These are phyloP conservation scores for Eucriotettix oculatus DNA, from an alignment of 2,888 invertebrate genomes.

Conservation along the genomic window DNA sequence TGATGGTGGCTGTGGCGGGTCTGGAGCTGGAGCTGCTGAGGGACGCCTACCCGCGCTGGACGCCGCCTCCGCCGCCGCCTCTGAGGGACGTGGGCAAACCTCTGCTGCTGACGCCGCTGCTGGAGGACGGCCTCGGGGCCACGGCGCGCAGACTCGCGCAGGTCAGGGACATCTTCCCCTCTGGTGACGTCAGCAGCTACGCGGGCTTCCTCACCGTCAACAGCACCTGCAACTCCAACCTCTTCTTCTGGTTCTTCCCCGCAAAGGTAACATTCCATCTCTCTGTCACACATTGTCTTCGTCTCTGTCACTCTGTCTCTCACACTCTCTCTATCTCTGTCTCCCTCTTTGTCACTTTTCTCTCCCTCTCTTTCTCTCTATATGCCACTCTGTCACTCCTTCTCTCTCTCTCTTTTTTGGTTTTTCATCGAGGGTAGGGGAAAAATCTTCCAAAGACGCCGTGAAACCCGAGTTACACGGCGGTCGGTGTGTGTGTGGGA, in stretches of 20 bases:
- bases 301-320: too few relatives aligned
- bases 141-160: background rate
- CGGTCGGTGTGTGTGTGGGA: too few relatives aligned
- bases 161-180: background rate
- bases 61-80: background rate
- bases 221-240: constrained; percentile 34
- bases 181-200: constrained; percentile 33
- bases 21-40: background rate
- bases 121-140: background rate
- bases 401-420: too few relatives aligned
- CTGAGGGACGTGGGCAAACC: background rate
- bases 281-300: too few relatives aligned
- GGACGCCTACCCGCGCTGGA: background rate
- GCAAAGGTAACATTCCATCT: constrained; percentile 18
- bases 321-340: too few relatives aligned
- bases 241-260: constrained; percentile 50
- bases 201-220: constrained; percentile 46
- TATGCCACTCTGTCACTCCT: too few relatives aligned
- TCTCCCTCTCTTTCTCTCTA: too few relatives aligned
- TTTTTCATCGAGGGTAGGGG: too few relatives aligned
- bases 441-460: too few relatives aligned
- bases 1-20: background rate
- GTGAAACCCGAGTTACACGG: too few relatives aligned
- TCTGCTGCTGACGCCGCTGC: background rate
- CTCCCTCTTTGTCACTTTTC: too few relatives aligned